Conservation (phyloP, 1,140 invertebrate genomes). For the Heliconius hewitsoni region DNA sequence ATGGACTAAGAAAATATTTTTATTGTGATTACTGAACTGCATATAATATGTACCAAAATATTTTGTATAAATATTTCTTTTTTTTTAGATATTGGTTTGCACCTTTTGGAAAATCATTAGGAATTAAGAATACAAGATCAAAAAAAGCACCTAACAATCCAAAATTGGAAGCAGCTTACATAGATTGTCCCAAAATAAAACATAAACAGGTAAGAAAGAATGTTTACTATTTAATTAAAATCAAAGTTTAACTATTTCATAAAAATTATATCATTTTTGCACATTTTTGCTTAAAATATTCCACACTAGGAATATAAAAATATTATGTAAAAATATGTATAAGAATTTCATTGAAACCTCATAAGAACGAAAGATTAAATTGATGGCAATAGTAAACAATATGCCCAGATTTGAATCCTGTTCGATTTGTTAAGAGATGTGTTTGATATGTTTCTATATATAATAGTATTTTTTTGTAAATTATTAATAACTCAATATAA, state of each 20-base stretch:
- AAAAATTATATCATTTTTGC: neutral
- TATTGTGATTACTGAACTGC: no score
- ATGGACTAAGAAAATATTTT: no score
- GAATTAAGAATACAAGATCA: conserved; percentile 88
- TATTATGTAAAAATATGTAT: no score
- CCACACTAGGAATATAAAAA: no score
- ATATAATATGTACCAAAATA: neutral
- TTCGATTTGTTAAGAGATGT: neutral
- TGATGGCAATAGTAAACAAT: no score
- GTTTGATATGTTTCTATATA: no score
- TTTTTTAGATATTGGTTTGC: conserved; percentile 87
- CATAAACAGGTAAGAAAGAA: conserved; percentile 85
- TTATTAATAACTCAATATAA: neutral
- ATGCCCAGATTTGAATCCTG: no score
- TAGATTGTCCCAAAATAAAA: conserved; percentile 84
- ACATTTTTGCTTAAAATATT: no score
- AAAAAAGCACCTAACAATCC: conserved; percentile 87
- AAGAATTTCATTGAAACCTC: no score
- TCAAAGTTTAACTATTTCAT: neutral
- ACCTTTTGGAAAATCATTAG: conserved; percentile 88
- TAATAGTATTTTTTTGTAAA: neutral
- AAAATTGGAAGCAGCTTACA: conserved; percentile 88
- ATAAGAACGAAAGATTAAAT: no score
- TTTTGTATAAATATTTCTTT: neutral
- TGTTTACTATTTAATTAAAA: neutral